Percentiles rank a stretch among this genome's conserved stretches.
These are phyloP conservation scores for Chrysemys picta DNA, from an alignment of 2,113 vertebrate genomes.

Conservation along the genomic window DNA sequence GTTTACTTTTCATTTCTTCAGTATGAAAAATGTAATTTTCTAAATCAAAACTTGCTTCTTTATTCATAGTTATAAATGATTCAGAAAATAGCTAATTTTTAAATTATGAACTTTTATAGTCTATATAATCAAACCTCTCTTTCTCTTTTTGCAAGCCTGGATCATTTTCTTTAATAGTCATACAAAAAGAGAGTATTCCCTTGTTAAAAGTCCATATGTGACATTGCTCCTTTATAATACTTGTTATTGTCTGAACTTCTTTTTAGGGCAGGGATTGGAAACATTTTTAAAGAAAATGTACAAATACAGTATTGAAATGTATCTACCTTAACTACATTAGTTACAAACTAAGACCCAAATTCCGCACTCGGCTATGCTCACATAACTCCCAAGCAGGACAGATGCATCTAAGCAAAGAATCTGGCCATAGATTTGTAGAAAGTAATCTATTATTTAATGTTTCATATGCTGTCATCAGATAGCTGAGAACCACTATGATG, in stretches of 20 bases:
- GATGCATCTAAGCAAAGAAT: not conserved
- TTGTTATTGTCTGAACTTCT: not conserved
- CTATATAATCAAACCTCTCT: not conserved
- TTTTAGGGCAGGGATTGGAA: not conserved
- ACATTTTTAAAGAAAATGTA: not conserved
- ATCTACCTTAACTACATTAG: not conserved
- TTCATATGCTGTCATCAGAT: not conserved
- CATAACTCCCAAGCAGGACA: not conserved
- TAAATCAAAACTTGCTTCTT: not conserved
- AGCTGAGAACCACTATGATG: not conserved
- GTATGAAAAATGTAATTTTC: not conserved
- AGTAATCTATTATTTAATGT: not conserved
- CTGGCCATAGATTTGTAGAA: not conserved
- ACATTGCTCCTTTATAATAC: not conserved
- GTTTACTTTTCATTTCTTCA: not conserved
- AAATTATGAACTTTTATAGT: not conserved
- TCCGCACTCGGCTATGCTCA: not conserved
- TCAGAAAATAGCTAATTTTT: not conserved
- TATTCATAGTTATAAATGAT: not conserved
- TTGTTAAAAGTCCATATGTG: not conserved
- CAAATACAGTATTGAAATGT: not conserved
- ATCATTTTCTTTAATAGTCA: not conserved
- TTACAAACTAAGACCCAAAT: not conserved
- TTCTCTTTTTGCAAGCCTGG: not conserved
- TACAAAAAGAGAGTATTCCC: not conserved